Percentiles rank a stretch among this genome's conserved stretches.
Conservation (phyloP, 2,113 vertebrate species). For the Anoura caudifer region DNA sequence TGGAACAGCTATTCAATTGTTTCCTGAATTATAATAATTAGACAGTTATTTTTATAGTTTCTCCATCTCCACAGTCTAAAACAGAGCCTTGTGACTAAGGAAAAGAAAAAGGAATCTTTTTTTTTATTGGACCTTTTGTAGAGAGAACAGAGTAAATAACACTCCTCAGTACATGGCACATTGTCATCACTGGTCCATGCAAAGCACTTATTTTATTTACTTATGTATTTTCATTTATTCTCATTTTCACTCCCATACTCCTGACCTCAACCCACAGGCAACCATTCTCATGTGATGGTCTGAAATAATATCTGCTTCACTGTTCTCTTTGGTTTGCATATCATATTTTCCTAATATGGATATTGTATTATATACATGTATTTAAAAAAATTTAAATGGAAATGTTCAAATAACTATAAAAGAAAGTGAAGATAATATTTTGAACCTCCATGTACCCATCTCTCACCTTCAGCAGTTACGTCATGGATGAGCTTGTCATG, state of each 20-base stretch:
- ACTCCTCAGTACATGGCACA: background rate
- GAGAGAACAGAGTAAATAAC: background rate
- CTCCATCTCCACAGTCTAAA: background rate
- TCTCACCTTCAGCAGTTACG: background rate
- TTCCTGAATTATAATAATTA: slow-evolving; percentile 35
- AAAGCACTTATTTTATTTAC: background rate
- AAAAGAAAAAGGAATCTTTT: background rate
- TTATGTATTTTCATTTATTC: slow-evolving; percentile 10
- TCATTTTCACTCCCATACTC: background rate
- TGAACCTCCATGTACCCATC: background rate
- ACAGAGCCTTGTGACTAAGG: background rate
- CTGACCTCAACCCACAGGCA: background rate
- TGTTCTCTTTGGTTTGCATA: background rate
- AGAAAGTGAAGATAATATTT: background rate
- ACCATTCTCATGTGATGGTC: background rate
- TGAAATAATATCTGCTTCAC: background rate
- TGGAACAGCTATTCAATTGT: background rate
- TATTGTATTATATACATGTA: background rate
- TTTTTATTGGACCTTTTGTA: background rate
- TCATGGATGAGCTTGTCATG: background rate
- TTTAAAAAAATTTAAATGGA: background rate
- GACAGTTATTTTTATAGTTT: slow-evolving; percentile 10
- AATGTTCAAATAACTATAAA: background rate
- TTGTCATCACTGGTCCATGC: background rate
- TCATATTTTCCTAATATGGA: background rate